Percentiles rank a stretch among this genome's conserved stretches.
Conservation (phyloP, 2,113 vertebrate species). For the Gallinago paraguaiae region DNA sequence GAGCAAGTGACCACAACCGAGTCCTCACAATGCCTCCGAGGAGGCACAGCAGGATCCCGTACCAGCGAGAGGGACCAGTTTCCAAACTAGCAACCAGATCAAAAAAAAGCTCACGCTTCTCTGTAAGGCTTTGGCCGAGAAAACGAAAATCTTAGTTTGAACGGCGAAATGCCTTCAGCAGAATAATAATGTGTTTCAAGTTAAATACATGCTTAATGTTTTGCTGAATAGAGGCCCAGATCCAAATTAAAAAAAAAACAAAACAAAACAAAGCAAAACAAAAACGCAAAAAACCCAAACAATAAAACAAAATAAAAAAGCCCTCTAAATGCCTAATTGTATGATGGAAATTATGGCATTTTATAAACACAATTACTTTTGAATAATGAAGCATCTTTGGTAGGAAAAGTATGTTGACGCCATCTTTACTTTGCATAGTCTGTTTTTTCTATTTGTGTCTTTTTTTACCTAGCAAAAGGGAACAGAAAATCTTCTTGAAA, state of each 20-base stretch:
- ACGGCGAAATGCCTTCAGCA: neutral
- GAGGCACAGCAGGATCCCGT: neutral
- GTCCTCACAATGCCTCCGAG: neutral
- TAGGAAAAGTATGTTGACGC: neutral
- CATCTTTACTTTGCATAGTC: neutral
- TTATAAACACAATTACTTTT: neutral
- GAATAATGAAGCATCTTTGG: neutral
- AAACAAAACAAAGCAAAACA: too few relatives aligned
- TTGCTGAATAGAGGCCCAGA: neutral
- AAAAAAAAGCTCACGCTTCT: neutral
- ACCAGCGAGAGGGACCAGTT: neutral
- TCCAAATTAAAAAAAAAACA: neutral
- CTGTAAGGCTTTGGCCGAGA: neutral
- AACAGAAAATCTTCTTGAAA: conserved; percentile 21
- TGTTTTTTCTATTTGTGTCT: neutral
- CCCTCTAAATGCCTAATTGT: neutral
- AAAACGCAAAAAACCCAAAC: neutral
- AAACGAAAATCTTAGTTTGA: neutral
- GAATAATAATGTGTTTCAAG: conserved; percentile 11
- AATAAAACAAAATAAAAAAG: neutral
- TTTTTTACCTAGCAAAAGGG: neutral
- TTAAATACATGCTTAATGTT: neutral
- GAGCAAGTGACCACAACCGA: neutral
- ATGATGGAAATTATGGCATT: neutral
- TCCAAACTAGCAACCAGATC: neutral